Base-by-base conservation (phyloP, 1,140 invertebrate species). In the Drosophila lowei region DNA sequence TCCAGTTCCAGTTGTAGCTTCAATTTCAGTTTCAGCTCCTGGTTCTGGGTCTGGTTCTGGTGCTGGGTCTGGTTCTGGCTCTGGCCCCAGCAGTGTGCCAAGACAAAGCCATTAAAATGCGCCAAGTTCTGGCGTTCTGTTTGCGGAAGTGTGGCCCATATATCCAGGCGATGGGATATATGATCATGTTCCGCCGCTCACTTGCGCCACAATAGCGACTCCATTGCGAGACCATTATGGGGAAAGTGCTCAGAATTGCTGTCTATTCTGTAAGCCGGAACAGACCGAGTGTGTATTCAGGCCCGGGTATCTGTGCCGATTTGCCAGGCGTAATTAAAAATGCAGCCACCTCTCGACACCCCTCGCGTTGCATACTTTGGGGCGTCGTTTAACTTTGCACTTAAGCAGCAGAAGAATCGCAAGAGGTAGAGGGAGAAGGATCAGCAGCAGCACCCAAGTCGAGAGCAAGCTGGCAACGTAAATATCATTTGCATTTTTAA, bases 401-500 rank as follows among this genome's bases (percentile, higher is more conserved):
- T 86, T 88, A 86, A 83, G 60, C 62, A 67, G 61, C 34, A 38
- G 4, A 11, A 38, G 43, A 61, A 53, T 28, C 42, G 30, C 13
- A 30, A 34, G 11, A 8, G 15, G 21, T 15, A 15, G 15, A 18
- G 9, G 30, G 18, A 7, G 28, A 1, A 50, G 18, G n/a, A 21
- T 8, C 48, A 30, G 41, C 57, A 41, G 3, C 30, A 21, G 18
- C 38, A 15, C 25, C 48, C 25, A 38, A 44, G 8, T 30, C 30
- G 41, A 54, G 41, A 38, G 62, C 55, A 50, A 49, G 44, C 70
- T 44, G 52, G 50, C 38, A 57, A 78, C 83, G 83, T 88, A 88
- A 88, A 88, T 88, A 88, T 79, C 84, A 88, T 88, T 88, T 88
- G 83, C 83, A 88, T 88, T 83, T 80, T 83, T 79, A 88, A 88